Evolutionary conservation across 2,113 vertebrate species (phyloP), one percentile per base, ranked within the genome.

Genomic region (Sinocyclocheilus anshuiensis): DNA sequence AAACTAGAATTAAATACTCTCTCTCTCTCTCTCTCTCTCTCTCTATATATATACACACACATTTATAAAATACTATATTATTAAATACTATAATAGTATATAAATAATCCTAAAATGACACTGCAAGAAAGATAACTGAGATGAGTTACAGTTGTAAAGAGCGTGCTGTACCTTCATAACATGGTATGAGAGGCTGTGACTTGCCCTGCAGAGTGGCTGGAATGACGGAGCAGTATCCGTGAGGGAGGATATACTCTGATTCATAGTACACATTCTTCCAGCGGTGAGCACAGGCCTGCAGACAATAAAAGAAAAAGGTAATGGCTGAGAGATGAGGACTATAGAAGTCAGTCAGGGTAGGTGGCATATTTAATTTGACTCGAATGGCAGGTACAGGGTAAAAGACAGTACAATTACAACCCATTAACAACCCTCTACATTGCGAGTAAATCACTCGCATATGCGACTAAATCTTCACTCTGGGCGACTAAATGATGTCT

Each of bases 201-300:
- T 86, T 93, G 87, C 95, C 94, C 91, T 97, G 97, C 8, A 99
- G 96, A 39, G 95, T 96, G 11, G 97, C 89, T 0, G 97, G 95
- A 84, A 99, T 97, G 91, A 99, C 92, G 86, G 97, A 96, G 91
- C 98, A 99, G 93, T 97, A 98, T 42, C 98, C 98, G 0, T 99
- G 97, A 0, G 98, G 98, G 77, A 99, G 93, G 87, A 99, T 97
- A 65, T 97, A 95, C 81, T 99, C 97, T 0, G 95, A 93, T 89
- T 97, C 95, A 0, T 99, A 99, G 92, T 95, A 99, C 85, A 99
- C 95, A 77, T 99, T 99, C 90, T 99, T 99, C 98, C 98, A 99
- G 84, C 98, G 97, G 88, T 99, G 98, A 0, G 98, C 98, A 22
- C 98, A 99, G 13, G 97, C 98, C 98, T 99, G 87, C 13, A 29